Base-by-base conservation (phyloP, 2,797 vertebrate genomes). In the Myotis myotis region DNA sequence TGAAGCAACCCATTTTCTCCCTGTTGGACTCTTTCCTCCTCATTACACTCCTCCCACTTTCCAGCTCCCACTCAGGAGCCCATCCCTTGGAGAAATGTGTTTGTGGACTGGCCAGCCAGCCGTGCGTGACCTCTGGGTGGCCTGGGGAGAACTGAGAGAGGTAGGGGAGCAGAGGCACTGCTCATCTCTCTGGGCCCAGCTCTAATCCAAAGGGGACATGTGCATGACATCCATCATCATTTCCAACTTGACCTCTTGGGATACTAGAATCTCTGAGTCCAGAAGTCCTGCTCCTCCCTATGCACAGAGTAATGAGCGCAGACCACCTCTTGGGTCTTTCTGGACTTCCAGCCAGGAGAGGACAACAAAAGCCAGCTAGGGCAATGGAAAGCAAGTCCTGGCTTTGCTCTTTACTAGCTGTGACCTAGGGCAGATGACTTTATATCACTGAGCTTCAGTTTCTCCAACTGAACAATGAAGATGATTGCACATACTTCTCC, bases 1-100 rank as follows among this genome's bases (percentile, higher is more conserved):
- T 30, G 47, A 93, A 96, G 83, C 94, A 95, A 93, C 64, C 83
- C 75, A 95, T 96, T 94, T 95, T 91, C 93, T 95, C 89, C 89
- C 88, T 95, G 70, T 60, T 96, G 86, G 91, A 89, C 78, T 94
- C 72, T 91, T 94, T 94, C 82, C 82, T 95, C 72, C 68, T 94
- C 81, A 75, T 85, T 92, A 96, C 55, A 87, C 62, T 38, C 64
- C 41, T 94, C 84, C 96, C 19, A 41, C 28, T 90, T 88, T 94
- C 57, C 64, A 95, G 47, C 41, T 90, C 11, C 10, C 20, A 64
- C 72, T 44, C 19, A 80, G 71, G 91, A 91, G 33, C 36, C 53
- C 55, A 81, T 89, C 12, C 41, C 57, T 36, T 47, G 33, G 30
- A 47, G 47, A 78, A 87, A 92, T 1, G 15, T 87, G 62, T 72